phyloP scores from a whole-genome alignment of 2,113 vertebrate genomes.

The Rhabdornis inornatus region DNA sequence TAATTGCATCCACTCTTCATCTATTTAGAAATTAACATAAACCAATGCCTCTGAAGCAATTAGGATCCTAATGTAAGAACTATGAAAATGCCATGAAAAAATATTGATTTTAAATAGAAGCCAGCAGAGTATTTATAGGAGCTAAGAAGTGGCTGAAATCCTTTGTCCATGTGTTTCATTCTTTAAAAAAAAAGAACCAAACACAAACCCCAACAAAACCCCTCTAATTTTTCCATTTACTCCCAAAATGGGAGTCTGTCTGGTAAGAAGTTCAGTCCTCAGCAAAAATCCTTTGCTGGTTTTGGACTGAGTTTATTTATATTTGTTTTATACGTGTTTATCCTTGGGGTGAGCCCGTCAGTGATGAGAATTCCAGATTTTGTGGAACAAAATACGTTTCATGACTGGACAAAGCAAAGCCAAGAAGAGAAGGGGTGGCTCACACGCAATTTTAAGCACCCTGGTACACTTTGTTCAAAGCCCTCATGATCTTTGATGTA shows the following conservation, averaged over 20 bases:
- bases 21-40: not conserved
- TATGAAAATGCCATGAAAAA: not conserved
- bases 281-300: constrained; percentile 5
- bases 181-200: not conserved
- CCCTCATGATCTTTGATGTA: not conserved
- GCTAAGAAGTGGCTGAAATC: not conserved
- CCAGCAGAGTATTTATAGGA: not conserved
- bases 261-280: constrained; percentile 35
- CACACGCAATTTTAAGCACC: fast-evolving
- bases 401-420: not conserved
- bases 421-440: not conserved
- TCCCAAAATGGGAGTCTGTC: not conserved
- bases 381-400: not conserved
- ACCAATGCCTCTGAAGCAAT: not conserved
- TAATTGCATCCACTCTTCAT: not conserved
- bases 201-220: not conserved
- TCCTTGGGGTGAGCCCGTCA: not conserved
- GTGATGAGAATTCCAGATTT: constrained; percentile 12
- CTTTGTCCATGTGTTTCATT: not conserved
- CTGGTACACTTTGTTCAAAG: not conserved
- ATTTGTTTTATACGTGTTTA: not conserved
- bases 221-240: not conserved
- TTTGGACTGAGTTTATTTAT: constrained; percentile 3
- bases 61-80: not conserved
- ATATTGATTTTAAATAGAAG: not conserved